Base-by-base conservation (phyloP, 2,797 vertebrate species). In the Oreonectes daqikongensis region DNA sequence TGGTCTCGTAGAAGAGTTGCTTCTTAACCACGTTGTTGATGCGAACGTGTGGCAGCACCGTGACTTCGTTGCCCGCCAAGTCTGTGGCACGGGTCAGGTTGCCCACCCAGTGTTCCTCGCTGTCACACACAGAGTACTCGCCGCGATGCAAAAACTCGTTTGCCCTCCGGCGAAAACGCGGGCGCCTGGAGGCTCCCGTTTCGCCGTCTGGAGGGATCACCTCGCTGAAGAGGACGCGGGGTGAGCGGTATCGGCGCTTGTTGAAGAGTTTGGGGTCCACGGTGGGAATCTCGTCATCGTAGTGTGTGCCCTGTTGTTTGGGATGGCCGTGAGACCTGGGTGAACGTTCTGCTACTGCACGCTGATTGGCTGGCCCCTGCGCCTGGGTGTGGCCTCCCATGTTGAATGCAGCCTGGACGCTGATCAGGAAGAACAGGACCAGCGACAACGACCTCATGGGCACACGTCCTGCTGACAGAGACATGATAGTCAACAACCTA, bases 371-470 rank as follows among this genome's bases (percentile, higher is more conserved):
- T 87, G 88, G 77, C 85, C 84, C 84, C 81, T 82, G 81, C 83
- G 84, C 82, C 78, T 82, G 87, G 90, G 91, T 95, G 94, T 96
- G 90, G 92, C 94, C 94, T 90, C 94, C 93, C 87, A 93, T 92
- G 88, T 94, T 95, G 79, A 95, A 91, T 92, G 94, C 95, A 93
- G 95, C 96, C 94, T 95, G 95, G 93, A 93, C 91, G 92, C 95
- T 94, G 88, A 98, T 96, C 95, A 98, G 85, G 94, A 96, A 94
- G 90, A 96, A 94, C 94, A 95, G 93, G 92, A 94, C 94, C 95
- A 98, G 95, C 94, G 94, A 93, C 94, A 95, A 96, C 94, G 94
- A 97, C 94, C 96, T 96, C 96, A 96, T 95, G 96, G 95, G 94
- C 97, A 97, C 90, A 91, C 87, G 90, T 93, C 92, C 93, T 94